Base-by-base conservation (phyloP, 2,888 invertebrate genomes). In the Leptopilina syphax region DNA sequence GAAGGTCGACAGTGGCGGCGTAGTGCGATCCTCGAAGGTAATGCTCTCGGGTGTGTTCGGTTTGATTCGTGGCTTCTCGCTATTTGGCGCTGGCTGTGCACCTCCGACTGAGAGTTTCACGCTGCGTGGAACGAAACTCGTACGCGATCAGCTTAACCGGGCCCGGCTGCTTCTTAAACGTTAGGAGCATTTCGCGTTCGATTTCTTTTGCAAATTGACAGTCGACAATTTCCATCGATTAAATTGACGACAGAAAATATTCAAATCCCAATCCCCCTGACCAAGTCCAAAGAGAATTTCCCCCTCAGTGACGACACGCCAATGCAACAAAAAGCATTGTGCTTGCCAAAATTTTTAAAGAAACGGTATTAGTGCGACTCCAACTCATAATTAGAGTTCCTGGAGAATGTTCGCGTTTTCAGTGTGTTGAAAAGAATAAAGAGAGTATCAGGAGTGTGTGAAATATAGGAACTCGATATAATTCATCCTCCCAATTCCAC, bases 111-210 rank as follows among this genome's bases (percentile, higher is more conserved):
- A 57, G 73, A 88, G 89, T 89, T 90, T 88, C 89, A 88, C 86
- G 90, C 89, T 89, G 90, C 89, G 88, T 89, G 88, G 87, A 89
- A 90, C 88, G 89, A 90, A 90, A 89, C 89, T 90, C 88, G 90
- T 89, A 89, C 88, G 89, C 89, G 90, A 90, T 88, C 89, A 87
- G 90, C 88, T 89, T 90, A 87, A 87, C 86, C 89, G 88, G 86
- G 88, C 86, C 86, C 84, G 86, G 87, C 88, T 89, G 87, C 88
- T 87, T 88, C 87, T 87, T 87, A 84, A 85, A 84, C 50, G 12
- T 50, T 86, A 87, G 87, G 84, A 85, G 82, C 83, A 84, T 83
- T 85, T 82, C 86, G 87, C 80, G 83, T 82, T 80, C 83, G 68
- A 79, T 80, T 78, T 73, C 54, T 73, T 73, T 60, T 57, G 13